These are phyloP conservation scores for Mesoclemmys tuberculata DNA, from an alignment of 2,113 vertebrate species.

Conservation along the genomic window DNA sequence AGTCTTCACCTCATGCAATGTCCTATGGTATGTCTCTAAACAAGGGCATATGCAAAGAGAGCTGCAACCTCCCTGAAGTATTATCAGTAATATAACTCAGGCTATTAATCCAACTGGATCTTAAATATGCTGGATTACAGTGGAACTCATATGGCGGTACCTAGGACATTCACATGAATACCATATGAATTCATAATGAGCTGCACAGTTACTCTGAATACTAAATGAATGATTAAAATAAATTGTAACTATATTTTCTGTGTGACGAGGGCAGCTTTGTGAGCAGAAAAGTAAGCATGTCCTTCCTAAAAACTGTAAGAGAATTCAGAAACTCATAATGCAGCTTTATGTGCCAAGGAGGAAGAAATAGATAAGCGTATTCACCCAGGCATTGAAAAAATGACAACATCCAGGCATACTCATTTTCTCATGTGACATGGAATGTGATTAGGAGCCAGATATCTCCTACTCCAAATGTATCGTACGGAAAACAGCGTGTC, in stretches of 20 bases:
- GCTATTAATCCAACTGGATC: neutral
- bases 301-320: conserved; percentile 21
- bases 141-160: conserved; percentile 3
- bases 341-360: neutral
- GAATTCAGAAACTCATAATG: conserved; percentile 8
- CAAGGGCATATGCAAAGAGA: neutral
- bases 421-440: neutral
- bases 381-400: neutral
- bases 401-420: neutral
- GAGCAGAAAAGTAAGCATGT: conserved; percentile 3
- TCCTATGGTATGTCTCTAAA: neutral
- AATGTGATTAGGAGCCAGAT: neutral
- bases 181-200: conserved; percentile 24
- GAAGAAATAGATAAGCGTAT: neutral
- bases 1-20: neutral
- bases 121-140: neutral
- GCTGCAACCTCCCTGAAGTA: neutral
- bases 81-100: neutral
- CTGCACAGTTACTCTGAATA: conserved; percentile 6
- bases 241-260: conserved; percentile 13
- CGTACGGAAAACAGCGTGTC: neutral
- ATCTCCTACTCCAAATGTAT: neutral
- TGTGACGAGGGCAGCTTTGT: conserved; percentile 3
- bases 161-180: conserved; percentile 13
- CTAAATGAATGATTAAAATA: conserved; percentile 37